phyloP scores from a whole-genome alignment of 2,113 vertebrate species.

The Cavia porcellus region DNA sequence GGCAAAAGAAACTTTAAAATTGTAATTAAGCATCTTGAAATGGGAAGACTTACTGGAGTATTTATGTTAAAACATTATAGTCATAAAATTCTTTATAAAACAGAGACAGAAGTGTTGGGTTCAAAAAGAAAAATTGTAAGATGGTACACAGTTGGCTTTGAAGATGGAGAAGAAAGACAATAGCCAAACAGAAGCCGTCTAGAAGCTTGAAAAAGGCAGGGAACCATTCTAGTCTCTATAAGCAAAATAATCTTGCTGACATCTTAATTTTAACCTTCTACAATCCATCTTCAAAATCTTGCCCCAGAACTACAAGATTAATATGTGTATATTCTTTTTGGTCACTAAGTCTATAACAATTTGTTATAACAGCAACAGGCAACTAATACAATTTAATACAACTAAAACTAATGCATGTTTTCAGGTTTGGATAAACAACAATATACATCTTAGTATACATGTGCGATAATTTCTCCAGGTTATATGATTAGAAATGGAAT shows the following conservation, averaged over 20 bases:
- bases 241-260: neutral
- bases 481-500: neutral
- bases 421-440: neutral
- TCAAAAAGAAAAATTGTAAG: neutral
- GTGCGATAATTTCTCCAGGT: neutral
- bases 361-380: neutral
- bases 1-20: neutral
- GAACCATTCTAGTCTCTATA: neutral
- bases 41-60: neutral
- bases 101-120: neutral
- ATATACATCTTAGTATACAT: neutral
- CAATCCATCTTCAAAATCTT: neutral
- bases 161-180: neutral
- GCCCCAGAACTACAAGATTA: neutral
- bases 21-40: neutral
- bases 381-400: conserved; percentile 12
- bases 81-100: neutral
- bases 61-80: neutral
- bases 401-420: neutral
- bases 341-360: neutral
- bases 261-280: neutral
- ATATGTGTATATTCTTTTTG: neutral
- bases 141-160: neutral
- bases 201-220: neutral
- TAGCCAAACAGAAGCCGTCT: neutral